Conservation (phyloP, 2,113 vertebrate genomes). For the Misgurnus mizolepis region DNA sequence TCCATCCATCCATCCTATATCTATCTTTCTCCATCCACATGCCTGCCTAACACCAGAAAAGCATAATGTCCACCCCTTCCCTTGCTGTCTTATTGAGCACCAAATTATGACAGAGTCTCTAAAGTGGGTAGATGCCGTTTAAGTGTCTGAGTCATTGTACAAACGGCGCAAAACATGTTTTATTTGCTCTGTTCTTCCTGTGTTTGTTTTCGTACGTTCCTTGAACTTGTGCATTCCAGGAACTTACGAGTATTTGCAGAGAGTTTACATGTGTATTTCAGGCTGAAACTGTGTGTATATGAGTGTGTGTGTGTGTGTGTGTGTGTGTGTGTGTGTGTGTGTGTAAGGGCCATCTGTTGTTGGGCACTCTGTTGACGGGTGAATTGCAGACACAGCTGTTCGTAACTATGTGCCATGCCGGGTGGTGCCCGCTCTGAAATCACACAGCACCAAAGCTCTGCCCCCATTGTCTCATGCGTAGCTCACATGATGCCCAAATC, state of each 20-base stretch:
- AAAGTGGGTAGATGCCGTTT: not conserved
- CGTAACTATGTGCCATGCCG: constrained; percentile 23
- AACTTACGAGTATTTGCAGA: constrained; percentile 22
- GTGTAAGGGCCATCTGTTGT: constrained; percentile 37
- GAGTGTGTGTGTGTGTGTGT: no score
- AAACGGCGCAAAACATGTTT: constrained; percentile 23
- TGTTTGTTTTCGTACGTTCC: constrained; percentile 23
- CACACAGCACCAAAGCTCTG: constrained; percentile 32
- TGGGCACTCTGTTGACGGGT: constrained; percentile 35
- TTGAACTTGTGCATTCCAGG: constrained; percentile 17
- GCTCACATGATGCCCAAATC: constrained; percentile 50
- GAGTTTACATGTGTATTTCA: constrained; percentile 28
- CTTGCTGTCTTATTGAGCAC: not conserved
- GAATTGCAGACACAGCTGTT: constrained; percentile 43
- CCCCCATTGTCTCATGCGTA: constrained; percentile 19
- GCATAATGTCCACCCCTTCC: not conserved
- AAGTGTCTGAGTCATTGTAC: constrained; percentile 1
- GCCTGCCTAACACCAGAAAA: no score
- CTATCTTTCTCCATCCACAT: not conserved
- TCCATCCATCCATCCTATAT: no score
- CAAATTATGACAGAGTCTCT: not conserved
- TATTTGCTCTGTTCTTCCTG: not conserved
- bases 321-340: not conserved
- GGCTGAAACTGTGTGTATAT: not conserved
- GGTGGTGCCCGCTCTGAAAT: constrained; percentile 44